Evolutionary conservation across 1,140 invertebrate genomes (phyloP), one percentile per base, ranked within the genome.

Genomic region (Phortica variegata): DNA sequence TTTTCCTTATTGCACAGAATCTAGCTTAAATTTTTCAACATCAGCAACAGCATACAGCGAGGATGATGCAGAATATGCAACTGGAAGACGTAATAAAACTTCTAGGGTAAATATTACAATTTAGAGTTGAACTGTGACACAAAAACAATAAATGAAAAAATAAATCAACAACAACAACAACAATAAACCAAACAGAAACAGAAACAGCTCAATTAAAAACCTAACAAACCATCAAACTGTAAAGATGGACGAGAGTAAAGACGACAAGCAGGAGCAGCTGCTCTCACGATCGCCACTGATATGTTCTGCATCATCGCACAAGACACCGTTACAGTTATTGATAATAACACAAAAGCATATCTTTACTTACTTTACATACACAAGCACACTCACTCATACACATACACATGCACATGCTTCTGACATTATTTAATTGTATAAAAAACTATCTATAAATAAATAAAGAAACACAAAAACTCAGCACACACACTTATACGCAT

Each of bases 21-120:
- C 74, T 70, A 75, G 74, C 26, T 70, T 76, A 61, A 76, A 76
- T 75, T 76, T 76, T 61, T 76, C 74, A 57, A 76, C 74, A 65
- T 70, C 77, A 39, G 77, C 76, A 48, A 74, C 78, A 56, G 77
- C 77, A 56, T 80, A 79, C 60, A 80, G 78, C 63, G 79, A 80
- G 75, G 79, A 80, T 66, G 79, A 80, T 73, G 76, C 77, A 61
- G 78, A 80, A 71, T 79, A 77, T 72, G 74, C 74, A 46, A 68
- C 74, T 46, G 79, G 77, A 60, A 77, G 79, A 70, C 79, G 79
- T 68, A 78, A 74, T 65, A 80, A 80, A 74, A 74, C 77, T 49
- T 78, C 79, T 49, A 69, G 79, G 72, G 78, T 79, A 75, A 78
- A 78, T 75, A 74, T 75, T 75, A 60, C 57, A 70, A 65, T 70